Percentiles rank a stretch among this genome's conserved stretches.
Conservation (phyloP, 2,113 vertebrate genomes). For the Galemys pyrenaicus region DNA sequence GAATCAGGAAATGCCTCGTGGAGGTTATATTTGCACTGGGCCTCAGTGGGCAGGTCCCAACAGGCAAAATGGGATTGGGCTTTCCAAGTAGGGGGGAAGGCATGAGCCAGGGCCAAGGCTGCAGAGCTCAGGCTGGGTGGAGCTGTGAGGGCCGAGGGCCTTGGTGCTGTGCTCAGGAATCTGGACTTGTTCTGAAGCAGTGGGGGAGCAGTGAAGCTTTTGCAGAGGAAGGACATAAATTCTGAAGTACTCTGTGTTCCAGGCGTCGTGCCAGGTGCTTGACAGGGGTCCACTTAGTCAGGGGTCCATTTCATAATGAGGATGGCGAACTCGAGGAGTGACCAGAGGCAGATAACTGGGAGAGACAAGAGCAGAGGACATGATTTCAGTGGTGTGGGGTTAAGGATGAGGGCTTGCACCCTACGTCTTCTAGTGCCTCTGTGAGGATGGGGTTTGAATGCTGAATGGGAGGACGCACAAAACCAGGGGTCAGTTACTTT, state of each 20-base stretch:
- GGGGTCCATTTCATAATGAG: not conserved
- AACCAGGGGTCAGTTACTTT: not conserved
- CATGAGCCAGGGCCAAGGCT: not conserved
- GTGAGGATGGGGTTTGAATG: not conserved
- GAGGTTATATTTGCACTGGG: slow-evolving; percentile 9
- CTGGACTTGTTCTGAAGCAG: not conserved
- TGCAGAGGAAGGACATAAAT: not conserved
- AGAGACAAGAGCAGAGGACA: not conserved
- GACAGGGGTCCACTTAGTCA: too few relatives aligned
- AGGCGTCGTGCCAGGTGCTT: not conserved
- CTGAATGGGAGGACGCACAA: not conserved
- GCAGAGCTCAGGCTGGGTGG: not conserved
- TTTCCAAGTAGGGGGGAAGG: not conserved
- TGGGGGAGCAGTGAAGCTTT: not conserved
- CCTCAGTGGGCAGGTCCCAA: slow-evolving; percentile 13
- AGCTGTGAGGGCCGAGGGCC: not conserved
- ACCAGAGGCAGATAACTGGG: not conserved
- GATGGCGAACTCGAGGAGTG: not conserved
- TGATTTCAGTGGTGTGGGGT: not conserved
- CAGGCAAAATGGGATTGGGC: not conserved
- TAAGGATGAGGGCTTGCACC: too few relatives aligned
- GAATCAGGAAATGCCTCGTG: slow-evolving; percentile 44
- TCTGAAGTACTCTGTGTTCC: not conserved
- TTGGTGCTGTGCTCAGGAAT: not conserved
- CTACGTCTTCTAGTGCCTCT: not conserved